A percentile compares a stretch with the other conserved stretches of the same genome.
Conservation (phyloP, 2,113 vertebrate genomes). For the Ptilonorhynchus violaceus region DNA sequence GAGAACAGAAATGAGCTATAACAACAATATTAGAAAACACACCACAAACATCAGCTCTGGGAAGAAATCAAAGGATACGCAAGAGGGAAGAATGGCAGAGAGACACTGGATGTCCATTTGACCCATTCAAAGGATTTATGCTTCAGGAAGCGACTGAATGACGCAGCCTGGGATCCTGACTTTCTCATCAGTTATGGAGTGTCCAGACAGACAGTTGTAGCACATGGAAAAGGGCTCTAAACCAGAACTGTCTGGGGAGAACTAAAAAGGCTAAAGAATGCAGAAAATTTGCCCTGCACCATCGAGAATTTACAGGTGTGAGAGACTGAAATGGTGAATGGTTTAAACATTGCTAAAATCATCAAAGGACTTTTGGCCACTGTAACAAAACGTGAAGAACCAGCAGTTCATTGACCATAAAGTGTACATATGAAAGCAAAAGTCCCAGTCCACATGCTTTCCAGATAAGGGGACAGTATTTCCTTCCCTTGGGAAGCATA, state of each 20-base stretch:
- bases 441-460: neutral
- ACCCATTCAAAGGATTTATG: neutral
- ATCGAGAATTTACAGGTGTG: neutral
- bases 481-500: neutral
- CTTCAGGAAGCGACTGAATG: neutral
- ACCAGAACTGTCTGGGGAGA: neutral
- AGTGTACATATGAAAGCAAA: neutral
- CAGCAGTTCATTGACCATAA: neutral
- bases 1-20: neutral
- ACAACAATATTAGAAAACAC: neutral
- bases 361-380: neutral
- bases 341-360: neutral
- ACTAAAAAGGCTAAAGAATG: neutral
- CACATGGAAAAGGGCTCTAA: neutral
- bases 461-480: neutral
- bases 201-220: neutral
- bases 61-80: neutral
- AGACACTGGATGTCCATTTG: neutral
- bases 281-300: neutral
- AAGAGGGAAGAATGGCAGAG: neutral
- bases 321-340: neutral
- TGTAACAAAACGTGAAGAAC: neutral
- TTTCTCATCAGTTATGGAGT: neutral
- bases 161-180: neutral
- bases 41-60: neutral